These are phyloP conservation scores for Lampris megalopsis DNA, from an alignment of 2,113 vertebrate species.

Conservation along the genomic window DNA sequence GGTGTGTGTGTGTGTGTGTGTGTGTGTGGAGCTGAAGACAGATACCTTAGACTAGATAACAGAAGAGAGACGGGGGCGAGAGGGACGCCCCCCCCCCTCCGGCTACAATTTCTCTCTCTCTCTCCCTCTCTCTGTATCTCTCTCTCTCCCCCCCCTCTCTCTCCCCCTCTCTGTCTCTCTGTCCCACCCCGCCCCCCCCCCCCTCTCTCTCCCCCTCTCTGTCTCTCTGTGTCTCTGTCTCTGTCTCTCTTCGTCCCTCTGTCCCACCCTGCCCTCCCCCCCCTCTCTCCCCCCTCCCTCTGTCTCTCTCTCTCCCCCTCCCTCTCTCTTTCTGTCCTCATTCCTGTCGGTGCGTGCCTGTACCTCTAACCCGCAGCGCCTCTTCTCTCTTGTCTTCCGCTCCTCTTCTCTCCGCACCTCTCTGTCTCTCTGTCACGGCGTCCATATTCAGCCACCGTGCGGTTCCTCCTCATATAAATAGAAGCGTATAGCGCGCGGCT, in stretches of 20 bases:
- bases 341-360: too few species aligned
- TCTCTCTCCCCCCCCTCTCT: background rate
- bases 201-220: constrained; percentile 4
- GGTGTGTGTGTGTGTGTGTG: constrained; percentile 32
- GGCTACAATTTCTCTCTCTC: background rate
- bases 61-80: constrained; percentile 49
- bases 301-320: too few species aligned
- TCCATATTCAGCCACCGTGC: background rate
- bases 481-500: constrained; percentile 41
- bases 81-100: constrained; percentile 21
- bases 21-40: constrained; percentile 55
- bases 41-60: constrained; percentile 75
- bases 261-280: background rate
- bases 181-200: background rate
- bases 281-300: background rate
- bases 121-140: constrained; percentile 7
- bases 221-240: too few species aligned
- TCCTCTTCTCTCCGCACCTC: constrained; percentile 13
- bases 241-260: background rate
- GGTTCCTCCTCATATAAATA: constrained; percentile 38
- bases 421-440: constrained; percentile 6
- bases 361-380: too few species aligned
- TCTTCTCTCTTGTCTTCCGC: too few species aligned
- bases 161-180: background rate
- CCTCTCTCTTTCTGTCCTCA: too few species aligned